Percentiles rank a stretch among this genome's conserved stretches.
Conservation (phyloP, 1,140 invertebrate species). For the Trichonephila clavata region DNA sequence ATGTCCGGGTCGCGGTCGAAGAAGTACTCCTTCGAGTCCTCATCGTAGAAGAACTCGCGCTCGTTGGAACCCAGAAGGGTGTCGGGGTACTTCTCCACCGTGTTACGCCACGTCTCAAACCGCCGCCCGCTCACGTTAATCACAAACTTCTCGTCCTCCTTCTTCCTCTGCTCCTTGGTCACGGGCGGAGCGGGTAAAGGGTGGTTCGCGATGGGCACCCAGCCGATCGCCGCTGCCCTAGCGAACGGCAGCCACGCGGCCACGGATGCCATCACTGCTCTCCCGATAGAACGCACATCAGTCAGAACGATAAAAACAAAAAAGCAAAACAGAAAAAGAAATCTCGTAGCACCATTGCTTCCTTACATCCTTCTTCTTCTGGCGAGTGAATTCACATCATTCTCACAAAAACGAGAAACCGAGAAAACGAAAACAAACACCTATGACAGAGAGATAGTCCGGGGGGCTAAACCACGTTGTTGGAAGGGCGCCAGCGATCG, state of each 20-base stretch:
- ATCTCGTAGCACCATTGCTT: neutral
- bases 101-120: conserved; percentile 99
- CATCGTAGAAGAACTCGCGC: conserved; percentile 99
- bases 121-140: conserved; percentile 89
- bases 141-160: conserved; percentile 96
- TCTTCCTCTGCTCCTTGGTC: conserved; percentile 86
- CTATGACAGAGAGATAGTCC: neutral
- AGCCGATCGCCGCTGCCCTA: conserved; percentile 98
- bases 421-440: neutral
- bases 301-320: neutral
- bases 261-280: conserved; percentile 94
- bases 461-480: conserved; percentile 17
- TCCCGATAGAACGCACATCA: neutral
- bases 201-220: conserved; percentile 89
- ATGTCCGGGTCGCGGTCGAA: conserved; percentile 99
- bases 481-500: conserved; percentile 34
- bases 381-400: neutral
- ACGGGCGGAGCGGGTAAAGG: conserved; percentile 91
- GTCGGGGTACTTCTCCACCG: conserved; percentile 99
- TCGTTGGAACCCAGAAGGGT: conserved; percentile 99
- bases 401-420: neutral
- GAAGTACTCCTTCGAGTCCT: conserved; percentile 98
- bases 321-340: neutral
- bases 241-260: conserved; percentile 99
- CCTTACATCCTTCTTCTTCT: too few species aligned